These are phyloP conservation scores for Triplophysa bombifrons DNA, from an alignment of 2,797 vertebrate genomes.

Conservation along the genomic window DNA sequence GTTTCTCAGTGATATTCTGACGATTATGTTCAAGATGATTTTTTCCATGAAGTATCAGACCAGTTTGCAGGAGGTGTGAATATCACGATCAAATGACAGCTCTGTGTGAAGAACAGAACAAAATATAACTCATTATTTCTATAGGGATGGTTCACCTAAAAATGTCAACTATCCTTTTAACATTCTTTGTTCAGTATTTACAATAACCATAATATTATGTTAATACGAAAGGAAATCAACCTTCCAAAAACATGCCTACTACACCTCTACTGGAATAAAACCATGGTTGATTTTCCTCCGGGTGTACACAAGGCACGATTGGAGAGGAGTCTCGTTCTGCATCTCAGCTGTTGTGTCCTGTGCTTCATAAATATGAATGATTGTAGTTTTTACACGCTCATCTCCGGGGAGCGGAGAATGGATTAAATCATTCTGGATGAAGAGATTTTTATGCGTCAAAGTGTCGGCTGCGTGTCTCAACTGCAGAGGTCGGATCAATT, in stretches of 20 bases:
- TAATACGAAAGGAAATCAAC: too few species aligned
- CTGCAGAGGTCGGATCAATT: conserved; percentile 61
- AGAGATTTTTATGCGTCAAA: conserved; percentile 60
- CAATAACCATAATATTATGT: neutral
- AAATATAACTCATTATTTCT: too few species aligned
- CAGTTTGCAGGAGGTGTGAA: too few species aligned
- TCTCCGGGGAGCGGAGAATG: conserved; percentile 52
- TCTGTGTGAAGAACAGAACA: too few species aligned
- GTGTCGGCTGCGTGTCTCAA: conserved; percentile 51
- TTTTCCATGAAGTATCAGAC: neutral
- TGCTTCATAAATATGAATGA: conserved; percentile 58
- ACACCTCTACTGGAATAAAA: too few species aligned
- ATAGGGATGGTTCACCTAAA: too few species aligned
- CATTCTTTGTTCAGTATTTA: neutral
- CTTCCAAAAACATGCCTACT: too few species aligned
- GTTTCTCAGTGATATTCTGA: neutral
- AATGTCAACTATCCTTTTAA: neutral
- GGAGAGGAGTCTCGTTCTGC: conserved; percentile 3
- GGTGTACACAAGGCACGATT: neutral
- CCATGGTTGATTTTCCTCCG: too few species aligned
- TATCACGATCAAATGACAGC: too few species aligned
- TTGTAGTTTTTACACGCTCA: conserved; percentile 35
- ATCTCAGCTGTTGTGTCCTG: conserved; percentile 45
- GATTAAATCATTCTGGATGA: conserved; percentile 54
- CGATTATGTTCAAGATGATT: neutral